Conservation (phyloP, 2,113 vertebrate genomes). For the Engystomops pustulosus region DNA sequence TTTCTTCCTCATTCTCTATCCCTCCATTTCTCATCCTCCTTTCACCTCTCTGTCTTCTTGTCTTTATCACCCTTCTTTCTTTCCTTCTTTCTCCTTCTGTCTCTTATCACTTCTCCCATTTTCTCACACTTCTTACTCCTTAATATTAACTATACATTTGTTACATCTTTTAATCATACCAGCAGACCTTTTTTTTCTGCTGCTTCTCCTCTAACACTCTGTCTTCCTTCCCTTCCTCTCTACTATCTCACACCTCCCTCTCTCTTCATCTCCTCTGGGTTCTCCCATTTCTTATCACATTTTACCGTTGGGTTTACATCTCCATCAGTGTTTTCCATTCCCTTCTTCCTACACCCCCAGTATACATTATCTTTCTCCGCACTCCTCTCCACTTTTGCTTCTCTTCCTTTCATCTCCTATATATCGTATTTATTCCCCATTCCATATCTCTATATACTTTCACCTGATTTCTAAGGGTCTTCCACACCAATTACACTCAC, state of each 20-base stretch:
- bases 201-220: background rate
- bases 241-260: too few species aligned
- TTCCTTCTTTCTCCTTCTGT: background rate
- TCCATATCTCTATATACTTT: background rate
- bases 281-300: too few species aligned
- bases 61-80: constrained; percentile 30
- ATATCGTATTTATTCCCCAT: constrained; percentile 10
- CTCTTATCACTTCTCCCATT: background rate
- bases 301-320: background rate
- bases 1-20: background rate
- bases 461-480: too few species aligned
- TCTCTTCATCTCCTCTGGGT: too few species aligned
- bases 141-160: too few species aligned
- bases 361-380: background rate
- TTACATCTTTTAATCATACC: too few species aligned
- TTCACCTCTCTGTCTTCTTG: background rate
- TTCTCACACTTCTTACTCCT: too few species aligned
- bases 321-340: background rate
- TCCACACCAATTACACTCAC: background rate
- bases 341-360: background rate
- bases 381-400: background rate
- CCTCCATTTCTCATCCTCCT: background rate
- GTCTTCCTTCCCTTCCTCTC: background rate
- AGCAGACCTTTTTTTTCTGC: too few species aligned
- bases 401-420: background rate